A percentile compares a stretch with the other conserved stretches of the same genome.
These are phyloP conservation scores for Ammospiza nelsoni DNA, from an alignment of 2,113 vertebrate species.

Conservation along the genomic window DNA sequence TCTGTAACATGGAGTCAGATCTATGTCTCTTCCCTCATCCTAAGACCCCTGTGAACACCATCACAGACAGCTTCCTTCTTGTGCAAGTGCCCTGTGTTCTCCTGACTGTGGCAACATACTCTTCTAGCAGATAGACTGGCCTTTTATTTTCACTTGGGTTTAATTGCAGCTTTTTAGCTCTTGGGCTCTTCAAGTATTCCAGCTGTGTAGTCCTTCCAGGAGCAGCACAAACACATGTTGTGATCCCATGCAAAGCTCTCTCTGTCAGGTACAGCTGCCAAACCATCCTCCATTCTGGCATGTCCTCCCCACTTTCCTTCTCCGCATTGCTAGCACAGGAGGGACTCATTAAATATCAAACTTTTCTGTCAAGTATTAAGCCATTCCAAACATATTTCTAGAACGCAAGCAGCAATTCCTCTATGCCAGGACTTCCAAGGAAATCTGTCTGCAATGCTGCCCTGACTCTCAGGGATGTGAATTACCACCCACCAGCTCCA, in stretches of 20 bases:
- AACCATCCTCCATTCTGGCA: background rate
- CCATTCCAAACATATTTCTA: background rate
- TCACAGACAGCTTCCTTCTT: background rate
- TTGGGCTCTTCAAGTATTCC: background rate
- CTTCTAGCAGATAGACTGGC: background rate
- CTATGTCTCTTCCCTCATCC: no score
- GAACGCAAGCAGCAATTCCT: background rate
- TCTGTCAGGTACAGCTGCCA: background rate
- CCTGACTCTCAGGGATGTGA: background rate
- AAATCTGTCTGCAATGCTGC: background rate
- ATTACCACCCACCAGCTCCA: background rate
- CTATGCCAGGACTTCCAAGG: background rate
- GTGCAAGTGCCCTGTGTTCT: fast-evolving
- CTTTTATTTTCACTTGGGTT: background rate
- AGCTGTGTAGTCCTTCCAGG: background rate
- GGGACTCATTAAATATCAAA: background rate
- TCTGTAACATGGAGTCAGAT: no score
- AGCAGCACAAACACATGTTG: fast-evolving
- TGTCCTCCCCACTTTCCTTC: background rate
- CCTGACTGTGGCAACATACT: fast-evolving
- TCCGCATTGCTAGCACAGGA: background rate
- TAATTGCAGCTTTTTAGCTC: background rate
- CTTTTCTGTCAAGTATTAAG: background rate
- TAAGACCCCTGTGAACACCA: no score
- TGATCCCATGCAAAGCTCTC: background rate